Base-by-base conservation (phyloP, 2,888 invertebrate genomes). In the Hybos culiciformis region DNA sequence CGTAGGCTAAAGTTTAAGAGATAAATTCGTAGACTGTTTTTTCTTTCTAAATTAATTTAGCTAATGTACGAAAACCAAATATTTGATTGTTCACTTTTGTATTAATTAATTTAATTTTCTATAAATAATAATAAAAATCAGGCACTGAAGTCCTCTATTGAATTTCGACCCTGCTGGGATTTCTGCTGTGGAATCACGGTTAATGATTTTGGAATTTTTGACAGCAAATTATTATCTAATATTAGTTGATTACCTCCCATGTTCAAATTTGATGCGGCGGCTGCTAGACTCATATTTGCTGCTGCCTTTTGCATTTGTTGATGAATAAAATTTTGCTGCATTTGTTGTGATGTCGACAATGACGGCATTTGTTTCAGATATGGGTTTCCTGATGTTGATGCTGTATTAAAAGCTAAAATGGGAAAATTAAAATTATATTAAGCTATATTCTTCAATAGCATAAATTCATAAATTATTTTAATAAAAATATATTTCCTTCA, bases 141-240 rank as follows among this genome's bases (percentile, higher is more conserved):
- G 29, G 29, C 29, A 29, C 29, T 29, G n/a, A 29, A 29, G n/a
- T 29, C 29, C 29, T 29, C 29, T n/a, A n/a, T 4, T 12, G 29
- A 29, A n/a, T 12, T 29, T n/a, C 29, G 29, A n/a, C 29, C 29
- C 29, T 29, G 29, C n/a, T 29, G 29, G 12, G 12, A n/a, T 43
- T 59, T 62, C 38, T 63, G 62, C 46, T 84, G 83, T 11, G 83
- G 82, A 55, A 85, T 84, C 42, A 86, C 83, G 1, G 85, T 85
- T 51, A 86, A 61, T 3, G 83, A 82, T 61, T 80, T 83, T 21
- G 86, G 86, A 58, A 85, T 83, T 64, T 82, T 83, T 39, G 84
- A 83, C 69, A 85, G 68, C 42, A 76, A 66, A 59, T 71, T 51
- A 36, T 56, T 59, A 38, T 63, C 63, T 18, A 63, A 53, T 24